Conservation (phyloP, 2,888 invertebrate species). For the Volucella inanis region DNA sequence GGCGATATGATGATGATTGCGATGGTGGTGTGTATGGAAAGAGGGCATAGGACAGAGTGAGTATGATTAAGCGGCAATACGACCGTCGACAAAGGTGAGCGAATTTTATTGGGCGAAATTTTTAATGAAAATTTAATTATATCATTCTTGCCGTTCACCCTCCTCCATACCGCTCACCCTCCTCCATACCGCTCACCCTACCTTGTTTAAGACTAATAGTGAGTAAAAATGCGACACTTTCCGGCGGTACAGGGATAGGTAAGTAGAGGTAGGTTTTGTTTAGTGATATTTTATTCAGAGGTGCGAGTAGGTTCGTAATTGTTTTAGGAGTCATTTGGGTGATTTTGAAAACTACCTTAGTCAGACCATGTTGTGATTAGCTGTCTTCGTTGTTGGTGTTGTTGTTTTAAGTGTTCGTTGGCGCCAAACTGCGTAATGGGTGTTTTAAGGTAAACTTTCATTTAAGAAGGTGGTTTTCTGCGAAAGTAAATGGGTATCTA, state of each 20-base stretch:
- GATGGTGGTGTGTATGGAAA: neutral
- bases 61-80: constrained; percentile 32
- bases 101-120: constrained; percentile 60
- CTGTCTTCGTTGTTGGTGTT: no score
- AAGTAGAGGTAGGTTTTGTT: neutral
- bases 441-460: neutral
- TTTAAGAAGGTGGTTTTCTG: neutral
- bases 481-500: no score
- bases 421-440: constrained; percentile 41
- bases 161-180: no score
- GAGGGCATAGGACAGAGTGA: neutral
- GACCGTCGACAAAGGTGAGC: constrained; percentile 23
- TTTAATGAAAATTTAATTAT: constrained; percentile 71
- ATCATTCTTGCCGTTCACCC: constrained; percentile 14
- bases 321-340: constrained; percentile 16
- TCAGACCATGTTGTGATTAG: no score
- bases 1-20: neutral
- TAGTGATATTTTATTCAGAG: constrained; percentile 45
- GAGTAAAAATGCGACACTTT: constrained; percentile 25
- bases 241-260: neutral
- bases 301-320: constrained; percentile 13
- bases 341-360: no score
- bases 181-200: no score
- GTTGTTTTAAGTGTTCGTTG: neutral
- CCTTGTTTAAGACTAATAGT: neutral